A percentile compares a stretch with the other conserved stretches of the same genome.
phyloP scores from a whole-genome alignment of 2,113 vertebrate genomes.

The Pangasianodon gigas region DNA sequence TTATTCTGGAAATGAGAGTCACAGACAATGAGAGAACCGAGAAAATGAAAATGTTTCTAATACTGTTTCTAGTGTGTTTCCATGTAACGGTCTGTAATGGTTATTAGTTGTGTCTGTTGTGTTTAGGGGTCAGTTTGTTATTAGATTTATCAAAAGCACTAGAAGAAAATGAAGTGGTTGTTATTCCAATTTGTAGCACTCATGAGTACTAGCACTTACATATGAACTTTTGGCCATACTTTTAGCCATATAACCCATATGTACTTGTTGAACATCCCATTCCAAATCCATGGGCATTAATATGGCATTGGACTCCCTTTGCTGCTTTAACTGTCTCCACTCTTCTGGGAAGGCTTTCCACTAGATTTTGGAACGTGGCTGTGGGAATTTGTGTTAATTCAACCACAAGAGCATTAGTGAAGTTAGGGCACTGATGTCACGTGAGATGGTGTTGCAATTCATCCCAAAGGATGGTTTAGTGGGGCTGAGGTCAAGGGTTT shows the following conservation, averaged over 20 bases:
- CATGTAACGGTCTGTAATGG: not conserved
- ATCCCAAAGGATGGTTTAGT: not conserved
- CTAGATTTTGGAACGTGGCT: not conserved
- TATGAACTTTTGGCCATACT: too few species aligned
- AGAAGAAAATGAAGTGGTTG: not conserved
- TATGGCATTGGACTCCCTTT: not conserved
- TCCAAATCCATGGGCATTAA: not conserved
- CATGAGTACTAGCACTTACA: not conserved
- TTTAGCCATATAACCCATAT: too few species aligned
- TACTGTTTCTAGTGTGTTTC: not conserved
- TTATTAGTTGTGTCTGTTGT: not conserved
- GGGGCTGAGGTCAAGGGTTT: too few species aligned
- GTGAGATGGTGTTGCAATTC: not conserved
- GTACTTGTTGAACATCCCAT: too few species aligned
- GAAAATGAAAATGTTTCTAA: not conserved
- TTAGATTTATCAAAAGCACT: too few species aligned
- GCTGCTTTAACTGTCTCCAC: not conserved
- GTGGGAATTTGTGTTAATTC: not conserved
- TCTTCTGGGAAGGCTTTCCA: not conserved
- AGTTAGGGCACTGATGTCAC: not conserved
- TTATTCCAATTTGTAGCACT: not conserved
- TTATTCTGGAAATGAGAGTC: not conserved
- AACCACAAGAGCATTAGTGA: not conserved
- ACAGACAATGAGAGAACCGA: not conserved
- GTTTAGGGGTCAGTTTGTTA: accelerated